A percentile compares a stretch with the other conserved stretches of the same genome.
Evolutionary conservation across 2,888 invertebrate genomes (phyloP).

Genomic region (Hoplodrina ambigua): DNA sequence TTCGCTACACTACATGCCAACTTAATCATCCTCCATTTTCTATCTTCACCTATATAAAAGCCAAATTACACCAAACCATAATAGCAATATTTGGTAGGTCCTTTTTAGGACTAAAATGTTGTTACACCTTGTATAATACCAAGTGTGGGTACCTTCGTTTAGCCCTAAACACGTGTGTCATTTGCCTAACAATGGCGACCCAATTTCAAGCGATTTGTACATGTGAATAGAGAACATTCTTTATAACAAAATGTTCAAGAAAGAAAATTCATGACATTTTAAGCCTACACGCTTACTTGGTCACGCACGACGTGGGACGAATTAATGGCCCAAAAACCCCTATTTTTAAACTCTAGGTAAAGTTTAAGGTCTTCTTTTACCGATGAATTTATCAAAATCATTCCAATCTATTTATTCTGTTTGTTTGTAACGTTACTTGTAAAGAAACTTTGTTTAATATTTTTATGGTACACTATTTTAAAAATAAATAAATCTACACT

Average conservation of each 20-base stretch:
- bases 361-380: background rate
- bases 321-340: background rate
- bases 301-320: slow-evolving; percentile 28
- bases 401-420: too few relatives aligned
- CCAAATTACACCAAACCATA: too few relatives aligned
- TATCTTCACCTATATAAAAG: too few relatives aligned
- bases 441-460: too few relatives aligned
- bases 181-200: slow-evolving; percentile 42
- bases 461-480: too few relatives aligned
- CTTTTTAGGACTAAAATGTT: background rate
- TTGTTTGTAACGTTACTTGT: too few relatives aligned
- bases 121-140: background rate
- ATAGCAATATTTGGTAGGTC: background rate
- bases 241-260: slow-evolving; percentile 5
- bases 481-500: too few relatives aligned
- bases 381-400: too few relatives aligned
- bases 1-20: too few relatives aligned
- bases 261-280: slow-evolving; percentile 24
- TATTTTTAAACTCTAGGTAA: background rate
- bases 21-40: too few relatives aligned
- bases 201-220: slow-evolving; percentile 43
- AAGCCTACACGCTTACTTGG: slow-evolving; percentile 15
- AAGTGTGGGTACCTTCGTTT: slow-evolving; percentile 2
- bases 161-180: slow-evolving; percentile 13
- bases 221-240: slow-evolving; percentile 21